phyloP scores from a whole-genome alignment of 2,113 vertebrate species.

The Rynchops niger region DNA sequence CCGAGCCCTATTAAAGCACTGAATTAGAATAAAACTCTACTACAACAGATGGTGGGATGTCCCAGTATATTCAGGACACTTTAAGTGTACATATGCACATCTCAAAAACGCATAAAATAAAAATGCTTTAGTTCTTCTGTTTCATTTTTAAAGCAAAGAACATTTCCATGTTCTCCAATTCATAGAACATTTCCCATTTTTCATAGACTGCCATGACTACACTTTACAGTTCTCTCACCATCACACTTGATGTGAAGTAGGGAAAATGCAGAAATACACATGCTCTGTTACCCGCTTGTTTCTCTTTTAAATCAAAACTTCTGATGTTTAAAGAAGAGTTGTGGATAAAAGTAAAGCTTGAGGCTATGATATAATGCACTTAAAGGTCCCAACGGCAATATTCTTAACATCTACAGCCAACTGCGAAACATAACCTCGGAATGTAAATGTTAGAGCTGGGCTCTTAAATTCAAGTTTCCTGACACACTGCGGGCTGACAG shows the following conservation, averaged over 20 bases:
- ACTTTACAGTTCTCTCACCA: not conserved
- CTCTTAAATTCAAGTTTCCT: slow-evolving; percentile 29
- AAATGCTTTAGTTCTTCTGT: slow-evolving; percentile 18
- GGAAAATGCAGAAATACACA: not conserved
- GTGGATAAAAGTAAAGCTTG: not conserved
- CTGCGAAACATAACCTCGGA: not conserved
- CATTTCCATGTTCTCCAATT: slow-evolving; percentile 34
- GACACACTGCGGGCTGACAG: not conserved
- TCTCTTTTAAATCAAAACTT: slow-evolving; percentile 49
- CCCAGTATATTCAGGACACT: not conserved
- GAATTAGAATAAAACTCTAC: not conserved
- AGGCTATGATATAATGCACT: slow-evolving; percentile 36
- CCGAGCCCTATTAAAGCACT: not conserved
- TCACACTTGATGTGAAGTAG: not conserved
- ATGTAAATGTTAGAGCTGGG: not conserved
- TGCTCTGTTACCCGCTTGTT: not conserved
- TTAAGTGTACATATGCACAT: not conserved
- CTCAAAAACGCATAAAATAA: slow-evolving; percentile 25
- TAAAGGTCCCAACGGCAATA: slow-evolving; percentile 51
- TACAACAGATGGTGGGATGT: not conserved
- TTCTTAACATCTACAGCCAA: not conserved
- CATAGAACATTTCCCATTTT: slow-evolving; percentile 24
- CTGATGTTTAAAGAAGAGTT: slow-evolving; percentile 35
- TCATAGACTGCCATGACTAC: not conserved
- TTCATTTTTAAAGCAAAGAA: slow-evolving; percentile 55